A percentile compares a stretch with the other conserved stretches of the same genome.
These are phyloP conservation scores for Fragum sueziense DNA, from an alignment of 2,888 invertebrate species.

Conservation along the genomic window DNA sequence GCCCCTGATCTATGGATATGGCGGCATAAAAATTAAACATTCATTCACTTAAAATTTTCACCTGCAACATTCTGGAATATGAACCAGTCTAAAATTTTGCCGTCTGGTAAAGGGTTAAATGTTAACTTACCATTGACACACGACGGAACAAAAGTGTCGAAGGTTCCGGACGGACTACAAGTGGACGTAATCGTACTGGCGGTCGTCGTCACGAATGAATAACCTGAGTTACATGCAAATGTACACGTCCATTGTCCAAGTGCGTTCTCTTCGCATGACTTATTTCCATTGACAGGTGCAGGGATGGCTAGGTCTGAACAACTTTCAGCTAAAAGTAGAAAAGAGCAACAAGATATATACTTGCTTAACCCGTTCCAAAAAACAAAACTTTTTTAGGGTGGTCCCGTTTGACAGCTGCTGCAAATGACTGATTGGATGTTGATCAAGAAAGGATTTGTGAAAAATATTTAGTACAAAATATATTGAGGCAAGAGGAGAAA, in stretches of 20 bases:
- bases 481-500: neutral
- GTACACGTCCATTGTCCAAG: conserved; percentile 56
- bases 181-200: conserved; percentile 15
- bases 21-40: no score
- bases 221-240: conserved; percentile 60
- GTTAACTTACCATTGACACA: conserved; percentile 32
- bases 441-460: neutral
- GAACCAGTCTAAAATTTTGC: no score
- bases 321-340: neutral
- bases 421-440: no score
- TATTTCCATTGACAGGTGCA: conserved; percentile 55
- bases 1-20: no score
- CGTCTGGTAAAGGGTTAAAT: neutral
- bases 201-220: conserved; percentile 52
- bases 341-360: neutral
- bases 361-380: neutral
- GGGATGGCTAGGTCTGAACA: conserved; percentile 63
- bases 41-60: no score
- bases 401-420: no score
- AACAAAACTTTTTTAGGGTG: no score
- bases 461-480: neutral
- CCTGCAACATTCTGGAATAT: no score
- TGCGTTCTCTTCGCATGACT: conserved; percentile 40
- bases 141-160: conserved; percentile 27
- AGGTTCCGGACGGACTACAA: conserved; percentile 1